A percentile compares a stretch with the other conserved stretches of the same genome.
Evolutionary conservation across 2,113 vertebrate species (phyloP).

Genomic region (Zapus hudsonius): DNA sequence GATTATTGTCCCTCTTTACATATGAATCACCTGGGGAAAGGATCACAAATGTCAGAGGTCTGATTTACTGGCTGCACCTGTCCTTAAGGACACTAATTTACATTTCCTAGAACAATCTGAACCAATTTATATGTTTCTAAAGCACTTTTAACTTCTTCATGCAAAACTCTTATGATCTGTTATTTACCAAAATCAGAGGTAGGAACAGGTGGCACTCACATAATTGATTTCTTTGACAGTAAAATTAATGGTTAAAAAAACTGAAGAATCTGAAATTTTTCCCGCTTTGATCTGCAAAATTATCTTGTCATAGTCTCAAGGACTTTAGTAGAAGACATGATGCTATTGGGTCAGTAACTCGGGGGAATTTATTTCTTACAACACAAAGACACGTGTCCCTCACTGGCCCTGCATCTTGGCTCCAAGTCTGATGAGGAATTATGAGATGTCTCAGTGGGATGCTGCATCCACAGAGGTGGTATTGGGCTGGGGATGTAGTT

Average conservation of each 20-base stretch:
- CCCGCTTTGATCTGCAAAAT: background rate
- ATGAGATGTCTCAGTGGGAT: too few relatives aligned
- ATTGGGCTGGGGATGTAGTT: too few relatives aligned
- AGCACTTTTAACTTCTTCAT: background rate
- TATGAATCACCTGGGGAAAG: background rate
- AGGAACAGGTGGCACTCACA: background rate
- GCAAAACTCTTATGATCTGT: background rate
- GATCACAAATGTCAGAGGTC: background rate
- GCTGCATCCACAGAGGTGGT: too few relatives aligned
- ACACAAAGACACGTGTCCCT: background rate
- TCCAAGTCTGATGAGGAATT: rapidly evolving
- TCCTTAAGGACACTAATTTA: background rate
- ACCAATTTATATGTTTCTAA: background rate
- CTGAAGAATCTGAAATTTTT: background rate
- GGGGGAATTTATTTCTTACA: background rate
- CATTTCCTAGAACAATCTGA: background rate
- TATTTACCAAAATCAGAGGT: background rate
- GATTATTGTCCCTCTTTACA: constrained; percentile 40
- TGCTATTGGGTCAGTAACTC: background rate
- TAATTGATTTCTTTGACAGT: background rate
- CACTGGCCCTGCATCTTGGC: background rate
- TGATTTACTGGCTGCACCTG: constrained; percentile 38
- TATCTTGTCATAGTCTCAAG: background rate
- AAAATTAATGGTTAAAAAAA: background rate
- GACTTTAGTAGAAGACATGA: background rate